These are phyloP conservation scores for Chroicocephalus ridibundus DNA, from an alignment of 2,113 vertebrate species.

Conservation along the genomic window DNA sequence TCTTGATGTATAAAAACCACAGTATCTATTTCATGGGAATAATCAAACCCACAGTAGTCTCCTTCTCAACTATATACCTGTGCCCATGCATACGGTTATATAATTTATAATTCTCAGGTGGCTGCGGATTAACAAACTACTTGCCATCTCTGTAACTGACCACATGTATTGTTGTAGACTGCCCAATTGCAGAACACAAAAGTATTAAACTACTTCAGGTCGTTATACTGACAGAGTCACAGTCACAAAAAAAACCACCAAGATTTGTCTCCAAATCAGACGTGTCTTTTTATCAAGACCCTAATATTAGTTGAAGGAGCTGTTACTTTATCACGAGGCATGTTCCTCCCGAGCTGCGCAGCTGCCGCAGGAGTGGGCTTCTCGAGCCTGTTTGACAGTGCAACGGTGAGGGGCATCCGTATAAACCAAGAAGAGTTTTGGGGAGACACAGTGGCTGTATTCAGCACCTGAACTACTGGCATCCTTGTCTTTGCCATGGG, in stretches of 20 bases:
- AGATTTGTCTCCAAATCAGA: neutral
- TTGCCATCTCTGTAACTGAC: neutral
- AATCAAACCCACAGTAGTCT: neutral
- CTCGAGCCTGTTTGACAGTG: neutral
- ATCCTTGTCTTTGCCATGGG: neutral
- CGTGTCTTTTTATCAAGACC: neutral
- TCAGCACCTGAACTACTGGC: neutral
- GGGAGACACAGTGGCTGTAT: neutral
- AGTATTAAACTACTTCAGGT: neutral
- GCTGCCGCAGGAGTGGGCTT: neutral
- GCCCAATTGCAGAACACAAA: neutral
- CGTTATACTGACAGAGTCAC: neutral
- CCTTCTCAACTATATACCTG: neutral
- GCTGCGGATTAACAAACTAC: neutral
- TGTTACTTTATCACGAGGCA: neutral
- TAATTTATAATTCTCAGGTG: neutral
- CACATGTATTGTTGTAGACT: neutral
- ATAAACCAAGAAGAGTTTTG: neutral
- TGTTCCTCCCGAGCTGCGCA: neutral
- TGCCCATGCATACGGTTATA: neutral
- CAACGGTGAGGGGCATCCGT: neutral
- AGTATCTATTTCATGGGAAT: neutral
- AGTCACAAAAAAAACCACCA: neutral
- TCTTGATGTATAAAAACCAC: neutral
- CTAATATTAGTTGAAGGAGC: neutral